A percentile compares a stretch with the other conserved stretches of the same genome.
Evolutionary conservation across 1,140 invertebrate species (phyloP).

Genomic region (Lepidurus arcticus): DNA sequence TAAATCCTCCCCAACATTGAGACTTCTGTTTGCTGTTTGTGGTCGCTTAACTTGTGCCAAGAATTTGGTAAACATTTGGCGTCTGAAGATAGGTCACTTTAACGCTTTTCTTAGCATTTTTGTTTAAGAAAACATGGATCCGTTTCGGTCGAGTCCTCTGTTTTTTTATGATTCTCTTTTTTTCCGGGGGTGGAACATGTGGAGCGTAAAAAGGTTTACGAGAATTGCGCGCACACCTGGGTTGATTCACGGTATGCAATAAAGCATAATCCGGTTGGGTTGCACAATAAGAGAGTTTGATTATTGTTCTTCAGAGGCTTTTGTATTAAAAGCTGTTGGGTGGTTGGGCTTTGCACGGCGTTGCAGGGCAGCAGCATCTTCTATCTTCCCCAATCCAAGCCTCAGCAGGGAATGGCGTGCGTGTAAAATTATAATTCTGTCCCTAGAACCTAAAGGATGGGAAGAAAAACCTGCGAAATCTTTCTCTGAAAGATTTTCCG

Average conservation of each 20-base stretch:
- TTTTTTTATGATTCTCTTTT: too few species aligned
- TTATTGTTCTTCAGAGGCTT: background rate
- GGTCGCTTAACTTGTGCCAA: too few species aligned
- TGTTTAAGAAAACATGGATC: too few species aligned
- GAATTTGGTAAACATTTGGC: too few species aligned
- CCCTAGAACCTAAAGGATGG: background rate
- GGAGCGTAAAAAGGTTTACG: background rate
- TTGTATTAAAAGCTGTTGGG: background rate
- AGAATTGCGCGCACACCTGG: constrained; percentile 12
- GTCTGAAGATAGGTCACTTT: too few species aligned
- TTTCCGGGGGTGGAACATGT: too few species aligned
- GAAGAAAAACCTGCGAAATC: background rate
- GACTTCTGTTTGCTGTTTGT: too few species aligned
- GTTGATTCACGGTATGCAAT: background rate
- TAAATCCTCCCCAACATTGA: too few species aligned
- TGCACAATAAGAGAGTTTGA: background rate
- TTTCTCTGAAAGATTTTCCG: background rate
- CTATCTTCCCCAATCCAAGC: background rate
- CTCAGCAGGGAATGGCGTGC: constrained; percentile 16
- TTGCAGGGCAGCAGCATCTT: background rate
- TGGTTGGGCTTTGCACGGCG: background rate
- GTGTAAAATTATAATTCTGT: constrained; percentile 16
- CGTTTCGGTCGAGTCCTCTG: too few species aligned
- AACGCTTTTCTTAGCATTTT: too few species aligned
- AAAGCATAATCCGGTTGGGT: constrained; percentile 21